phyloP scores from a whole-genome alignment of 2,797 vertebrate genomes.

The Acridotheres tristis region DNA sequence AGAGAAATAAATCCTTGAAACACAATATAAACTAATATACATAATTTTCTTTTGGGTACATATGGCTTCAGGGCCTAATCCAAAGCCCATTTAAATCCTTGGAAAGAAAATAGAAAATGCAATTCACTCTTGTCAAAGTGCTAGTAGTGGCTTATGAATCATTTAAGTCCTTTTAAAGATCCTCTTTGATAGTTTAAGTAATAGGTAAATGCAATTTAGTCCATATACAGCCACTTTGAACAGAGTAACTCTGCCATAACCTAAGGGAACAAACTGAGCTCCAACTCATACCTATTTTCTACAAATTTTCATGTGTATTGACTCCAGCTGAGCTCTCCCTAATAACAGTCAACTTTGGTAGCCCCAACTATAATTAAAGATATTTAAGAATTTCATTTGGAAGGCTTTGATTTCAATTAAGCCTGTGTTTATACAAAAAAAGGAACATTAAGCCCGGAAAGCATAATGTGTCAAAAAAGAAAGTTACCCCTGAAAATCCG shows the following conservation, averaged over 20 bases:
- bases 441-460: background rate
- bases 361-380: constrained; percentile 35
- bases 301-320: constrained; percentile 25
- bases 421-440: background rate
- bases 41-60: constrained; percentile 51
- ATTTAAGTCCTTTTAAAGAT: constrained; percentile 50
- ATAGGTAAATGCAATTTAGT: constrained; percentile 57
- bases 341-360: constrained; percentile 29
- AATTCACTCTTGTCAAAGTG: constrained; percentile 32
- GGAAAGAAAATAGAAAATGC: constrained; percentile 43
- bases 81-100: constrained; percentile 50
- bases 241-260: constrained; percentile 6
- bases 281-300: background rate
- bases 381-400: constrained; percentile 38
- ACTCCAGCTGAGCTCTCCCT: constrained; percentile 40
- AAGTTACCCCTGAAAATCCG: background rate
- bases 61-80: constrained; percentile 37
- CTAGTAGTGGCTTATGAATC: constrained; percentile 30
- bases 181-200: constrained; percentile 53
- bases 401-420: constrained; percentile 33
- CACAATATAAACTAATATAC: constrained; percentile 51
- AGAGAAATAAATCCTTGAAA: constrained; percentile 44
- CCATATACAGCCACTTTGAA: background rate
- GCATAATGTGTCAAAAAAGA: background rate
- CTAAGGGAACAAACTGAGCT: constrained; percentile 25